Evolutionary conservation across 2,113 vertebrate genomes (phyloP), one percentile per base, ranked within the genome.

Genomic region (Trachemys scripta): DNA sequence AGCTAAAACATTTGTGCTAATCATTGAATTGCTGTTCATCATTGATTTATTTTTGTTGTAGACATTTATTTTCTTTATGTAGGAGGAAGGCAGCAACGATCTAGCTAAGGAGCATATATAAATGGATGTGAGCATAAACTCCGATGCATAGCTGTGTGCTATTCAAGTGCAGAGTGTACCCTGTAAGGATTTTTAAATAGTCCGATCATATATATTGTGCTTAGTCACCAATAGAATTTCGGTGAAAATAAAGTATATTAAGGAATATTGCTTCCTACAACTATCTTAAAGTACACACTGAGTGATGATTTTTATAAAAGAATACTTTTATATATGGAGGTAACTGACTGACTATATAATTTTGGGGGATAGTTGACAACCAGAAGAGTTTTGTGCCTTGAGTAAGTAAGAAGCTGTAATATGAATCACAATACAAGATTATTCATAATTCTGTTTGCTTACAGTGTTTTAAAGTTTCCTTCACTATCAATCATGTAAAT

Each of bases 311-410:
- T 84, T 84, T 27, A 22, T 51, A 57, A n/a, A 45, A 6, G 35
- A 56, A 5, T 13, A 24, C 4, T 22, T 75, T 88, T 54, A 27
- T 29, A 29, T 29, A 7, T 4, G 56, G 31, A 38, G 57, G 35
- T 38, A 45, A 13, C 11, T 79, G 65, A 65, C 51, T 57, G 50
- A 45, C 82, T 80, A 20, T 20, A 19, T 65, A 35, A 65, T 8
- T 35, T 10, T 0, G 9, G 2, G 35, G 54, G 38, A 5, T 4
- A 47, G 24, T 16, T 3, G 38, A 22, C 25, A 29, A 13, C 78
- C 31, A 42, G 3, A 6, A 88, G 25, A 57, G 12, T 65, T n/a
- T 8, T 4, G 14, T 19, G 31, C 6, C 62, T n/a, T 69, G 62
- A n/a, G 4, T 17, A n/a, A 69, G n/a, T 17, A 35, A 59, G 53